Evolutionary conservation across 2,888 invertebrate genomes (phyloP).

Genomic region (Caradrina clavipalpis): DNA sequence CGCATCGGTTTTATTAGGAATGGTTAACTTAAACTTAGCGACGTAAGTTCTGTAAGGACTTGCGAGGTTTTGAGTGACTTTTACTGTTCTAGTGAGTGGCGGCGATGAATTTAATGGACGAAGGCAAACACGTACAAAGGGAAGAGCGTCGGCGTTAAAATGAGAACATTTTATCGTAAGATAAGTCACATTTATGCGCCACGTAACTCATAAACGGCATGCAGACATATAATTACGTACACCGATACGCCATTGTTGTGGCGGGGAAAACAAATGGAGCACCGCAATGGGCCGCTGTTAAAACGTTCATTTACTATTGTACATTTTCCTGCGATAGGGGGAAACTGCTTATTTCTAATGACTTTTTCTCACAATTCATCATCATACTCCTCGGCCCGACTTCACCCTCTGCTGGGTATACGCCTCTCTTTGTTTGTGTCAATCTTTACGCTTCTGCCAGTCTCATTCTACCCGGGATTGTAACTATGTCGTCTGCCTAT

Average conservation of each 20-base stretch:
- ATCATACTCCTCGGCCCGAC: too few relatives aligned
- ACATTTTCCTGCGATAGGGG: conserved; percentile 6
- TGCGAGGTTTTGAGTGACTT: conserved; percentile 60
- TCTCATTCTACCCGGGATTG: too few relatives aligned
- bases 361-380: not conserved
- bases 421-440: too few relatives aligned
- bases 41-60: conserved; percentile 57
- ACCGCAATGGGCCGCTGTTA: conserved; percentile 40
- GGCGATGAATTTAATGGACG: conserved; percentile 68
- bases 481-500: too few relatives aligned
- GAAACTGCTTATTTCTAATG: conserved; percentile 3
- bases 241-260: conserved; percentile 76
- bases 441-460: too few relatives aligned
- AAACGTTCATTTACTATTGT: conserved; percentile 13
- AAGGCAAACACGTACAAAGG: conserved; percentile 61
- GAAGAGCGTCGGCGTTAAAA: conserved; percentile 71
- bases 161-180: conserved; percentile 73
- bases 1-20: conserved; percentile 53
- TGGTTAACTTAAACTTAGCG: conserved; percentile 57
- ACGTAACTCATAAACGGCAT: conserved; percentile 69
- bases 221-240: conserved; percentile 73
- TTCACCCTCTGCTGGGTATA: too few relatives aligned
- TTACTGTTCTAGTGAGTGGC: conserved; percentile 67
- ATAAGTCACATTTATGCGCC: conserved; percentile 73
- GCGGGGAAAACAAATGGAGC: conserved; percentile 68